Percentiles rank a stretch among this genome's conserved stretches.
These are phyloP conservation scores for Crocodylus rhombifer DNA, from an alignment of 2,797 vertebrate genomes.

Conservation along the genomic window DNA sequence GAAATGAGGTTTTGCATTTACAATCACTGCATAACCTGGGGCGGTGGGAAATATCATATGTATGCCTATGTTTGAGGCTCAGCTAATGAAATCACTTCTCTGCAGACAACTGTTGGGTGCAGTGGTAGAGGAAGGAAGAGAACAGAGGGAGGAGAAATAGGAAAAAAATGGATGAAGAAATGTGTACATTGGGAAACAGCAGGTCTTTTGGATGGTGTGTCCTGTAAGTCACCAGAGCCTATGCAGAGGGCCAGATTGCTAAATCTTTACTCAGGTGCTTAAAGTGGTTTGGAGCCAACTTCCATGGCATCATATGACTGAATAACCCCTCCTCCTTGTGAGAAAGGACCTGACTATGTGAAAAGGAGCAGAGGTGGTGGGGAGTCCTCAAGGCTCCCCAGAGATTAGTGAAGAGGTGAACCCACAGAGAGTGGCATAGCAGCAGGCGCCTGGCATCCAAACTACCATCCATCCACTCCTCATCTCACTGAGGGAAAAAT, in stretches of 20 bases:
- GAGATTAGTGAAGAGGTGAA: no score
- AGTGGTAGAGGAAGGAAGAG: constrained; percentile 1
- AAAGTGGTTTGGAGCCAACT: neutral
- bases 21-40: neutral
- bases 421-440: accelerated
- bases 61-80: neutral
- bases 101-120: neutral
- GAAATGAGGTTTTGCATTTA: accelerated
- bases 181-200: constrained; percentile 50
- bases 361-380: no score
- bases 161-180: constrained; percentile 42
- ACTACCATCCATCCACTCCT: no score
- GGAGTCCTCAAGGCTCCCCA: no score
- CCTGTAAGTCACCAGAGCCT: constrained; percentile 38
- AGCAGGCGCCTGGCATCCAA: neutral
- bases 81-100: neutral
- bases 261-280: neutral
- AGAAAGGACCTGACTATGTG: no score
- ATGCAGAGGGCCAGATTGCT: constrained; percentile 20
- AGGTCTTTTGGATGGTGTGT: constrained; percentile 21
- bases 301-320: neutral
- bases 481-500: no score
- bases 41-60: neutral
- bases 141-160: constrained; percentile 38
- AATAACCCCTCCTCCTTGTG: no score